These are phyloP conservation scores for Neodontobutis hainanensis DNA, from an alignment of 2,113 vertebrate species.

Conservation along the genomic window DNA sequence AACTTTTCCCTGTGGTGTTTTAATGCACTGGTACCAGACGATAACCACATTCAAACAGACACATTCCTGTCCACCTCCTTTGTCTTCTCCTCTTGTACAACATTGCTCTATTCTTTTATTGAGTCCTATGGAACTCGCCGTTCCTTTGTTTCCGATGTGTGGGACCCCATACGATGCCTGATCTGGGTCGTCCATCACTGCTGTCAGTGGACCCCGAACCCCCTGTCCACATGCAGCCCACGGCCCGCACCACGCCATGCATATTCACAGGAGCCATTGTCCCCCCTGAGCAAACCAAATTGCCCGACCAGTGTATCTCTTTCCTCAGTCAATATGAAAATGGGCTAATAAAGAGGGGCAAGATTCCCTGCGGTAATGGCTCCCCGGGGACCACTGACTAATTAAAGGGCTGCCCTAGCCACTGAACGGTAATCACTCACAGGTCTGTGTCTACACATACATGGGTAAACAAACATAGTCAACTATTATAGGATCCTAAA, in stretches of 20 bases:
- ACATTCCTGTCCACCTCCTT: slow-evolving; percentile 5
- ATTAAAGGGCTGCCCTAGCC: slow-evolving; percentile 80
- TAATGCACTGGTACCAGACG: slow-evolving; percentile 2
- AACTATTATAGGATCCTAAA: not conserved
- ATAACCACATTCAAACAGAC: not conserved
- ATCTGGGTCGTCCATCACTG: slow-evolving; percentile 72
- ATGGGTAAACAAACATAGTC: slow-evolving; percentile 29
- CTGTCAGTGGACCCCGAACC: slow-evolving; percentile 62
- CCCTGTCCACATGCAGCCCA: slow-evolving; percentile 21
- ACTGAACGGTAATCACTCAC: slow-evolving; percentile 76
- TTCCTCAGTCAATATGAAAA: slow-evolving; percentile 76
- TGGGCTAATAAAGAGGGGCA: slow-evolving; percentile 82
- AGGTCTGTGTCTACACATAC: slow-evolving; percentile 54
- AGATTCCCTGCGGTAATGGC: slow-evolving; percentile 76
- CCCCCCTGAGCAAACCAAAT: slow-evolving; percentile 67
- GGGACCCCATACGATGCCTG: slow-evolving; percentile 74
- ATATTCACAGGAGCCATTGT: slow-evolving; percentile 76
- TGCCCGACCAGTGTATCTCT: slow-evolving; percentile 54
- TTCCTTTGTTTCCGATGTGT: slow-evolving; percentile 51
- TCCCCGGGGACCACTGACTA: slow-evolving; percentile 68
- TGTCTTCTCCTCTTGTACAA: not conserved
- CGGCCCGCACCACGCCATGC: slow-evolving; percentile 67
- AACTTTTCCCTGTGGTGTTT: not conserved
- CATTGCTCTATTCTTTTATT: slow-evolving; percentile 66
- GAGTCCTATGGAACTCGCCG: slow-evolving; percentile 49